Conservation (phyloP, 2,888 invertebrate genomes). For the Abscondita cerata region DNA sequence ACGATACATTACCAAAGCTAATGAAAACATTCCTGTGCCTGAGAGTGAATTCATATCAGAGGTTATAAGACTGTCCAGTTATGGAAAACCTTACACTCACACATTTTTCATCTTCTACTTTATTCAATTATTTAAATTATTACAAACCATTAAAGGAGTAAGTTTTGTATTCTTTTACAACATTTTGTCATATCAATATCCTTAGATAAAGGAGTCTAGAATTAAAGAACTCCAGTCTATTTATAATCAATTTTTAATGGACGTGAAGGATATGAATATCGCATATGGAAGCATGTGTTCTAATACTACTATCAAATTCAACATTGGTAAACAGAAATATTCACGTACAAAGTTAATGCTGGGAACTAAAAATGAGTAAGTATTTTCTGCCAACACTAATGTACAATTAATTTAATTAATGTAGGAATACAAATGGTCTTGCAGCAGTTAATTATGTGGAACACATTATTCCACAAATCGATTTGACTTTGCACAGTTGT, state of each 20-base stretch:
- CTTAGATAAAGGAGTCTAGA: constrained; percentile 23
- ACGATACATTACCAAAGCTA: constrained; percentile 30
- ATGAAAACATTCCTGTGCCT: constrained; percentile 4
- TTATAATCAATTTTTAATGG: constrained; percentile 33
- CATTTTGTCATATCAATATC: too few species aligned
- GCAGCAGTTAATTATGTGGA: constrained; percentile 37
- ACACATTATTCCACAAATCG: constrained; percentile 28
- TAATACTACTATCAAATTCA: constrained; percentile 30
- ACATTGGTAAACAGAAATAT: constrained; percentile 37
- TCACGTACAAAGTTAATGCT: constrained; percentile 37
- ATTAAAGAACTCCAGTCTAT: constrained; percentile 22
- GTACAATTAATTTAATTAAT: constrained; percentile 8
- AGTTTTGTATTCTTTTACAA: background rate
- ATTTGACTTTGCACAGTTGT: constrained; percentile 27
- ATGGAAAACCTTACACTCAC: constrained; percentile 25
- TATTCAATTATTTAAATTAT: constrained; percentile 23
- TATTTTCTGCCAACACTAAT: background rate
- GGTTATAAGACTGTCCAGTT: background rate
- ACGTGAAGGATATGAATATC: constrained; percentile 32
- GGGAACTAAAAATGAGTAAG: constrained; percentile 2
- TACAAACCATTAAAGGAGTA: background rate
- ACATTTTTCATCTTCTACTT: constrained; percentile 33
- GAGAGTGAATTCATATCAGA: constrained; percentile 25
- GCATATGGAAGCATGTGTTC: constrained; percentile 31
- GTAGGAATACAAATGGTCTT: constrained; percentile 23